Percentiles rank a stretch among this genome's conserved stretches.
phyloP scores from a whole-genome alignment of 2,888 invertebrate genomes.

The Eupithecia abbreviata region DNA sequence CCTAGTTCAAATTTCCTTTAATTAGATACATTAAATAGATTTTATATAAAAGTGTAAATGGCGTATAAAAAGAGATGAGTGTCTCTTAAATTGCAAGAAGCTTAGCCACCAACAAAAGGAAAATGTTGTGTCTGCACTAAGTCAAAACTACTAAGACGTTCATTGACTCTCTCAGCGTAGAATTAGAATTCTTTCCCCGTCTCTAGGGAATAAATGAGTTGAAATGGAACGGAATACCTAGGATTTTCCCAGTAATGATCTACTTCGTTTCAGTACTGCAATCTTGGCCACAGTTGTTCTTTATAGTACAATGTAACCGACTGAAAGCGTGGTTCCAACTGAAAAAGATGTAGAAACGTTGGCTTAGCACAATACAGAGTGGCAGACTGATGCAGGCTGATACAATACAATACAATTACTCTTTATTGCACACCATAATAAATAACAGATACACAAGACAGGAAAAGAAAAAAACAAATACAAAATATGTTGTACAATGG shows the following conservation, averaged over 20 bases:
- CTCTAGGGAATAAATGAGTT: conserved; percentile 49
- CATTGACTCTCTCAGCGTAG: conserved; percentile 45
- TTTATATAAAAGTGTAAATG: no score
- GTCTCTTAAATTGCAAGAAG: not conserved
- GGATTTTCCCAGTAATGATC: conserved; percentile 47
- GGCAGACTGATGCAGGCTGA: not conserved
- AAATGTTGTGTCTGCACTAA: conserved; percentile 27
- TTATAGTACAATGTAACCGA: conserved; percentile 14
- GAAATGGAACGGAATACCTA: conserved; percentile 51
- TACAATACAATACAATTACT: no score
- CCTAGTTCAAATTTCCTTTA: no score
- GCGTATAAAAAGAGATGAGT: not conserved
- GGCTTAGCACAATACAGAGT: not conserved
- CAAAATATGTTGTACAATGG: no score
- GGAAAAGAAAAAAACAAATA: no score
- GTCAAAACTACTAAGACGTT: conserved; percentile 47
- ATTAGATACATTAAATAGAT: no score
- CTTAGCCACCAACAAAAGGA: not conserved
- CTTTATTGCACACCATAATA: no score
- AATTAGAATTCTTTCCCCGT: conserved; percentile 55
- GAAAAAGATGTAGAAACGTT: not conserved
- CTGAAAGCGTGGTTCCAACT: conserved; percentile 11
- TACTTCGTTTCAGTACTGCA: conserved; percentile 33
- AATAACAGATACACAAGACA: no score
- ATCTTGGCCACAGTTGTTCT: conserved; percentile 30